These are phyloP conservation scores for Chironomus tepperi DNA, from an alignment of 1,140 invertebrate genomes.

Conservation along the genomic window DNA sequence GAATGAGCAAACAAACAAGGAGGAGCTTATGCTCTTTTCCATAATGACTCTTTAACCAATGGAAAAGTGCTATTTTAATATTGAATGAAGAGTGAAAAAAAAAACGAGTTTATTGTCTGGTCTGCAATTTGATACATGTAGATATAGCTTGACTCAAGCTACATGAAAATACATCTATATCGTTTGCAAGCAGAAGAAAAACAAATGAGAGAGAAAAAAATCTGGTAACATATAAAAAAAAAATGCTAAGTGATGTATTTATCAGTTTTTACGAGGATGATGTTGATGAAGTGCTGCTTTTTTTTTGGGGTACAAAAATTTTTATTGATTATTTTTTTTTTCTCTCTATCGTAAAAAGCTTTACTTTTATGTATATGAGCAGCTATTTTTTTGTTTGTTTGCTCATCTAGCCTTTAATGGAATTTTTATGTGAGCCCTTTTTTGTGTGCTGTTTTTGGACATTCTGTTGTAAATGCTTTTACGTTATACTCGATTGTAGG, in stretches of 20 bases:
- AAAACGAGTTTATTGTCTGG: constrained; percentile 3
- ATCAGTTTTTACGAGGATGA: neutral
- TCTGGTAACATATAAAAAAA: neutral
- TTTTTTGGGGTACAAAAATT: neutral
- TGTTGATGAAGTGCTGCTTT: constrained; percentile 11
- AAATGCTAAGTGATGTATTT: constrained; percentile 17
- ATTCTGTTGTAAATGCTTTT: no score
- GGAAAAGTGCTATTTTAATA: constrained; percentile 24
- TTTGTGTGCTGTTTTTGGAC: neutral
- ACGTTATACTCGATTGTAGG: no score
- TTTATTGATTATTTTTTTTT: neutral
- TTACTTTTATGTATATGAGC: neutral
- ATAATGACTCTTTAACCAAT: constrained; percentile 24
- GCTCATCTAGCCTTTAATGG: neutral
- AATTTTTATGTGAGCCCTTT: neutral
- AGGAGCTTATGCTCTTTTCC: constrained; percentile 21
- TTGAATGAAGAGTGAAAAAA: constrained; percentile 20
- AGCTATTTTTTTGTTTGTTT: neutral
- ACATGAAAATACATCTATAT: neutral
- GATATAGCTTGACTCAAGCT: neutral
- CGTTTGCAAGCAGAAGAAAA: no score
- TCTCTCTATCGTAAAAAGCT: neutral
- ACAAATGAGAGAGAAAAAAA: neutral
- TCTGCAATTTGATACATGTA: constrained; percentile 14
- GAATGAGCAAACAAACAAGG: constrained; percentile 20